Percentiles rank a stretch among this genome's conserved stretches.
Conservation (phyloP, 2,888 invertebrate species). For the Ormia ochracea region DNA sequence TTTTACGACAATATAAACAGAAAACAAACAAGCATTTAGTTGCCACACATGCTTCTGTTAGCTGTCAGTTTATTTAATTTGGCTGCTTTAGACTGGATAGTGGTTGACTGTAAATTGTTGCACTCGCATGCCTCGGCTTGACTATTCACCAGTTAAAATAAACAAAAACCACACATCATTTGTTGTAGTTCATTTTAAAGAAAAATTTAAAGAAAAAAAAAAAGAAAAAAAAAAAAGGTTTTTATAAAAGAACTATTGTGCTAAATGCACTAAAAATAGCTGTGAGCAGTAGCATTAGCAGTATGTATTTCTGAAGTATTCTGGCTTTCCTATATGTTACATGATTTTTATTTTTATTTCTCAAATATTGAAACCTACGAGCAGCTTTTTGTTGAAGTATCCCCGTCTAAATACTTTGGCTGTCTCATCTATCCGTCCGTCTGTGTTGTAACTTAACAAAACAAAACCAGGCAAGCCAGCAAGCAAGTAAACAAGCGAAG, state of each 20-base stretch:
- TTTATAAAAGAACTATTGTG: constrained; percentile 34
- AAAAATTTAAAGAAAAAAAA: neutral
- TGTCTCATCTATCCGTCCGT: neutral
- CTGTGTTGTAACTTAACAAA: no score
- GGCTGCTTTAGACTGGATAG: constrained; percentile 38
- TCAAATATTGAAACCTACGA: constrained; percentile 49
- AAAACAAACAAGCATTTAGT: constrained; percentile 46
- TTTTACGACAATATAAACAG: constrained; percentile 57
- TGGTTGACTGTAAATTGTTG: constrained; percentile 27
- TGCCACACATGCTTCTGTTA: constrained; percentile 62
- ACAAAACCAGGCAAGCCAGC: no score
- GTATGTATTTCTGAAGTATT: constrained; percentile 20
- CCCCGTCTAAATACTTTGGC: constrained; percentile 7
- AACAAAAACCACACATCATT: constrained; percentile 58
- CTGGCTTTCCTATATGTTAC: neutral
- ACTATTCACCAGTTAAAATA: constrained; percentile 49
- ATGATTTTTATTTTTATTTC: neutral
- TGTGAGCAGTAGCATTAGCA: neutral
- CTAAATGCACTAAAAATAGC: constrained; percentile 22
- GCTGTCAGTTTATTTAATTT: constrained; percentile 62
- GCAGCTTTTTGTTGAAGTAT: constrained; percentile 19
- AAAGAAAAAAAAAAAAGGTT: no score
- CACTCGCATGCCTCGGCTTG: neutral
- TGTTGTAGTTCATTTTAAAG: constrained; percentile 53
- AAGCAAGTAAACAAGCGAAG: no score